A percentile compares a stretch with the other conserved stretches of the same genome.
These are phyloP conservation scores for Gandaritis pyraliata DNA, from an alignment of 2,888 invertebrate genomes.

Conservation along the genomic window DNA sequence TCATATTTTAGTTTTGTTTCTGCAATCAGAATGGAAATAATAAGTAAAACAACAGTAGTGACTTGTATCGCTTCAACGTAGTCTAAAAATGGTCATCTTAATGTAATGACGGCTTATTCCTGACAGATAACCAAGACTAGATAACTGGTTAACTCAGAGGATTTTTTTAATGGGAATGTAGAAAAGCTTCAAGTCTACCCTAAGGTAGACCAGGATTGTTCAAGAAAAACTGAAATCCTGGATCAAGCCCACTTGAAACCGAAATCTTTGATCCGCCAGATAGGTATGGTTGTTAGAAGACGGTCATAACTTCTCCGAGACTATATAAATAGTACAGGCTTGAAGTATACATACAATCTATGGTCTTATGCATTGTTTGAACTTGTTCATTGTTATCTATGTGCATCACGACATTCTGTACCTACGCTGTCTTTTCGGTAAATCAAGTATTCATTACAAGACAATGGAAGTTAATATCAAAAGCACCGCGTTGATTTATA, in stretches of 20 bases:
- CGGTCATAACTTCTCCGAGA: background rate
- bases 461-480: constrained; percentile 70
- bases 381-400: constrained; percentile 41
- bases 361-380: constrained; percentile 36
- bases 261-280: no score
- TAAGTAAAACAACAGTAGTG: constrained; percentile 19
- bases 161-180: no score
- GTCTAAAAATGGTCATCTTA: background rate
- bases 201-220: no score
- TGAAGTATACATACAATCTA: background rate
- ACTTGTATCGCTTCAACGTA: constrained; percentile 23
- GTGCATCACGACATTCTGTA: constrained; percentile 41
- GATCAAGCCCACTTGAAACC: no score
- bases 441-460: constrained; percentile 53
- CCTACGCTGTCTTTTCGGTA: constrained; percentile 41
- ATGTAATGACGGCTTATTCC: no score
- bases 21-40: no score
- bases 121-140: no score
- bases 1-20: no score
- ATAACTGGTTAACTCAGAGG: no score
- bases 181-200: no score
- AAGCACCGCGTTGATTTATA: constrained; percentile 73
- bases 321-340: background rate
- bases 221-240: no score
- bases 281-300: background rate